Evolutionary conservation across 1,140 invertebrate species (phyloP), one percentile per base, ranked within the genome.

Genomic region (Drosophila willistoni): DNA sequence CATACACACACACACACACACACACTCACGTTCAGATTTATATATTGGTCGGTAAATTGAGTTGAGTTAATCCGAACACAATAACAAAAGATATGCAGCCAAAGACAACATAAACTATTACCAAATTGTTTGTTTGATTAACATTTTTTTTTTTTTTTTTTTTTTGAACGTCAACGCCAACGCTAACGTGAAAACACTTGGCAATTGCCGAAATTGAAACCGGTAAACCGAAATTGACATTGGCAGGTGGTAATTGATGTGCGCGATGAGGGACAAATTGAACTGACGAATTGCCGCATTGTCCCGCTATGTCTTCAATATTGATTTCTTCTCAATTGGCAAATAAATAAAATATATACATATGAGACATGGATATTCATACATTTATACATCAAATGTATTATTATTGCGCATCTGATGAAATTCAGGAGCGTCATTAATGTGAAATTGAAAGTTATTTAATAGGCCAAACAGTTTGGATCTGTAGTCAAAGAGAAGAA

Each of bases 231-330:
- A 59, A 59, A 36, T 59, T 59, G 56, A 59, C 56, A 59, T 59
- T 59, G 56, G 29, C 56, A 59, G 56, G 56, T 59, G 56, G 56
- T 59, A 59, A 59, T 59, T 59, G 56, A 59, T 59, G 56, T 36
- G 33, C 33, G 44, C 44, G 17, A 22, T 51, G 56, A 59, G 56
- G 56, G 56, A 19, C 56, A 36, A 51, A 22, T 51, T 51, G 3
- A 51, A 51, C 44, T 59, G 56, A 36, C 55, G 29, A 36, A 36
- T 47, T 47, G 44, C 14, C 44, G 14, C 9, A 7, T 9, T 29
- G 29, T 29, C 29, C 29, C 29, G 29, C 29, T 29, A 47, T 47
- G 55, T 36, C 55, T 59, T 36, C 14, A 59, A 59, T 22, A 10
- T 51, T 22, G 36, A 39, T 39, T 39, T 39, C 36, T 39, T 39